Evolutionary conservation across 1,140 invertebrate genomes (phyloP), one percentile per base, ranked within the genome.

Genomic region (Mactra quadrangularis): DNA sequence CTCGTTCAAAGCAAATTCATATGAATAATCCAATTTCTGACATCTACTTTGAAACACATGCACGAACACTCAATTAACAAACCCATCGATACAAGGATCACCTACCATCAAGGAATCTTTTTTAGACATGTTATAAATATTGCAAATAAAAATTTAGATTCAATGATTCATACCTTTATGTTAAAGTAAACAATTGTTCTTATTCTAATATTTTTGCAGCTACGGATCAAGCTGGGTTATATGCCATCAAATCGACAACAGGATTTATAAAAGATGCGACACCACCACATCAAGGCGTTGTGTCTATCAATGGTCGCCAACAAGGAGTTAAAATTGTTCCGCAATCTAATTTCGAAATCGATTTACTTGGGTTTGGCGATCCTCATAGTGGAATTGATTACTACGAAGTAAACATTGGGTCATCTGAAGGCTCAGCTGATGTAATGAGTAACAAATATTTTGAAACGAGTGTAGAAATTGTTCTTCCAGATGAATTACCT

Each of bases 161-260:
- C n/a, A n/a, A n/a, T n/a, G n/a, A n/a, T n/a, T n/a, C n/a, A n/a
- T n/a, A n/a, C n/a, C n/a, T n/a, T n/a, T n/a, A n/a, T n/a, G n/a
- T n/a, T n/a, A n/a, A n/a, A n/a, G n/a, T n/a, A n/a, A n/a, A n/a
- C n/a, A n/a, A n/a, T n/a, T n/a, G n/a, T n/a, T n/a, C n/a, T n/a
- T n/a, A n/a, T n/a, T n/a, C n/a, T n/a, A n/a, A n/a, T n/a, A n/a
- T n/a, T n/a, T n/a, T 64, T 62, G 7, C 75, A 83, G 85, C 60
- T 15, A 82, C 71, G 2, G 83, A 86, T 50, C 55, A 74, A 27
- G 83, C 70, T 35, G 83, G 86, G 31, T 33, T 87, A 4, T 50
- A 52, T 6, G 38, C 70, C 9, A 25, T 66, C 7, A n/a, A 45
- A 11, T 59, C 53, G 3, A 82, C 86, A 2, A 22, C 35, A 19